Evolutionary conservation across 2,797 vertebrate species (phyloP).

Genomic region (Crax fasciolata): DNA sequence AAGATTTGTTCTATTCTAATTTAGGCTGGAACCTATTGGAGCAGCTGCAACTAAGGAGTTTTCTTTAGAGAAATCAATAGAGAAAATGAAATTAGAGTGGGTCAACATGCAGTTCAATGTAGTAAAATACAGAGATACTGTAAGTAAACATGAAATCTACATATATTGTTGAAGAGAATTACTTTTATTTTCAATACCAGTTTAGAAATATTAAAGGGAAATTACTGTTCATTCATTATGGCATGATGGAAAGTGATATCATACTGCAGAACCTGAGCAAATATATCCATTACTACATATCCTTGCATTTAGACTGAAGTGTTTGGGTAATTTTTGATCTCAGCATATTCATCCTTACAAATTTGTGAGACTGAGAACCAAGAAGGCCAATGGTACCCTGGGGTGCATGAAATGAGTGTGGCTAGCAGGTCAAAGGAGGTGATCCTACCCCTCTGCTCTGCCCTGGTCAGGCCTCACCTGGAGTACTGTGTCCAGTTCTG

Average conservation of each 20-base stretch:
- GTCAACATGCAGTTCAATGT: constrained; percentile 83
- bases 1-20: constrained; percentile 35
- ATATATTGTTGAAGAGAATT: background rate
- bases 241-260: background rate
- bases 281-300: background rate
- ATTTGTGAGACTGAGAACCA: background rate
- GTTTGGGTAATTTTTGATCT: background rate
- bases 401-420: too few relatives aligned
- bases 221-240: background rate
- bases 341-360: background rate
- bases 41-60: constrained; percentile 92
- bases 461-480: too few relatives aligned
- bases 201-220: background rate
- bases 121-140: constrained; percentile 89
- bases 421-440: too few relatives aligned
- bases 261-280: background rate
- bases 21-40: constrained; percentile 90
- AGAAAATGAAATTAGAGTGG: constrained; percentile 94
- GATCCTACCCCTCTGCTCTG: too few relatives aligned
- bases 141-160: constrained; percentile 74
- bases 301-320: background rate
- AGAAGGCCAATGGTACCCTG: too few relatives aligned
- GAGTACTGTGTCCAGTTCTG: too few relatives aligned
- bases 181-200: background rate
- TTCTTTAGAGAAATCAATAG: constrained; percentile 91